Conservation (phyloP, 1,140 invertebrate genomes). For the Apis laboriosa region DNA sequence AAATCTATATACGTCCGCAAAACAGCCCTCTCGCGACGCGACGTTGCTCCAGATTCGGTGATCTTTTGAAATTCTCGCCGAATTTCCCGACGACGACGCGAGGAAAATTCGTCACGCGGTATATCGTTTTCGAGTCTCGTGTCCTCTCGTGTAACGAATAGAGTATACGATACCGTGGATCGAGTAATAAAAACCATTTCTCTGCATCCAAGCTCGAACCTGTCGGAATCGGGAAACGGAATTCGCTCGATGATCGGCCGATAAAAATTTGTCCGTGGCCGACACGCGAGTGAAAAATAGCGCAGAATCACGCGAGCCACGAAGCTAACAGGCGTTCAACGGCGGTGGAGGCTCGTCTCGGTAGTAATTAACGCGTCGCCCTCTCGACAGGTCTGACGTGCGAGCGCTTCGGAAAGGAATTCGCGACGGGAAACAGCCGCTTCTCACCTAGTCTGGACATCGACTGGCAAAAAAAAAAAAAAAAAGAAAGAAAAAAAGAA, state of each 20-base stretch:
- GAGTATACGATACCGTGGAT: background rate
- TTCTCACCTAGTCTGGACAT: conserved; percentile 56
- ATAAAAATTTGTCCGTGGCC: conserved; percentile 39
- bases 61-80: conserved; percentile 16
- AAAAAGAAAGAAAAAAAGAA: background rate
- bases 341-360: conserved; percentile 13
- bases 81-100: no score
- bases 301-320: conserved; percentile 54
- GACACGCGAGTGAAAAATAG: conserved; percentile 24
- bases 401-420: conserved; percentile 58
- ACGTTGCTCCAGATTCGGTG: conserved; percentile 48
- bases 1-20: conserved; percentile 75
- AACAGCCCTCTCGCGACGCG: conserved; percentile 58
- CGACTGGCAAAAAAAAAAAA: conserved; percentile 27
- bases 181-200: background rate
- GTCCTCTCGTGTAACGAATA: no score
- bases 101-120: no score
- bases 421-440: conserved; percentile 59
- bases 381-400: conserved; percentile 61
- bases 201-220: background rate
- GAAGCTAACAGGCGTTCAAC: conserved; percentile 17
- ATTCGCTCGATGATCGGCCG: background rate
- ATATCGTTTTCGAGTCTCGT: no score
- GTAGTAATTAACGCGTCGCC: conserved; percentile 64
- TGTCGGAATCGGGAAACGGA: background rate